Evolutionary conservation across 1,140 invertebrate species (phyloP), one percentile per base, ranked within the genome.

Genomic region (Triops longicaudatus): DNA sequence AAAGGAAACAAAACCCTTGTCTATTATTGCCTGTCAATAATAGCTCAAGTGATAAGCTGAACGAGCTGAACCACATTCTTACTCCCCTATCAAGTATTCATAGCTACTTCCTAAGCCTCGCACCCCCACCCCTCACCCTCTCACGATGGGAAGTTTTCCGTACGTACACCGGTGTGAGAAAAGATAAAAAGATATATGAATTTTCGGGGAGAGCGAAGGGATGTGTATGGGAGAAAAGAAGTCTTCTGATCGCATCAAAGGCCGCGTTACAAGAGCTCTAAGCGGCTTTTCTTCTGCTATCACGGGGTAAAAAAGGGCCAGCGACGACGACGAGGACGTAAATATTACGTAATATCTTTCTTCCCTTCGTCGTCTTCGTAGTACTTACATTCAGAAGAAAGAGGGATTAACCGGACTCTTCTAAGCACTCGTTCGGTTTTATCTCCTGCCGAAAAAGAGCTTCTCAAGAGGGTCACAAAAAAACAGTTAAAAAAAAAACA

Each of bases 1-100:
- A 63, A 17, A 17, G 17, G 17, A 63, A 63, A 63, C 22, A 63
- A 63, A n/a, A 63, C 50, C 50, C 50, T 63, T 14, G 50, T 10
- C 50, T 63, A 63, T 63, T 63, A 63, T 63, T 63, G 50, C 22
- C 50, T 63, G 50, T 63, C 50, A 63, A 63, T 22, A 63, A 63
- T 63, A 63, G 50, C 50, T 63, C 50, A 63, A 63, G 50, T 22
- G 50, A 63, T 63, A 63, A 63, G 50, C 50, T 63, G 17, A 63
- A 63, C 50, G 50, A 37, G 31, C 31, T 37, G 31, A 37, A 37
- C 31, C 31, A 37, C 31, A 37, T 63, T 63, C 50, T 63, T 63
- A 63, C 22, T 63, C 14, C 17, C 50, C 50, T 22, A 63, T 63
- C 50, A 63, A 63, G 50, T 63, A 63, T 22, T 63, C 50, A 63